phyloP scores from a whole-genome alignment of 2,113 vertebrate genomes.

The Lophura nycthemera region DNA sequence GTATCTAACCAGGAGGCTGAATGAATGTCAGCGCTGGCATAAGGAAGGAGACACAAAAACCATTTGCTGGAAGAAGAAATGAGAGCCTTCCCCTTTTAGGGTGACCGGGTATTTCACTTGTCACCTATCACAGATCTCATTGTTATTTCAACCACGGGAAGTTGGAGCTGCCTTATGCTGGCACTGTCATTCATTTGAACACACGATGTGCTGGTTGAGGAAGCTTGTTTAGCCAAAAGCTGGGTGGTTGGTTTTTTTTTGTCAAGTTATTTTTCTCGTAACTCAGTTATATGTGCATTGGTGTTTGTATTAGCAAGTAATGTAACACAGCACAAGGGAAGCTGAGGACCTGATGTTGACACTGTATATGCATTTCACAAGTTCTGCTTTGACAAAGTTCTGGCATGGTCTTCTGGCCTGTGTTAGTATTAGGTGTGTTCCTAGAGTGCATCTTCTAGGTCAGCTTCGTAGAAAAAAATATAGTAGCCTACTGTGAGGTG shows the following conservation, averaged over 20 bases:
- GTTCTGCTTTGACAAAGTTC: background rate
- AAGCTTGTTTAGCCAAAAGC: background rate
- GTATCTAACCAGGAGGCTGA: background rate
- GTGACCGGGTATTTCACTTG: background rate
- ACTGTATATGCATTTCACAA: background rate
- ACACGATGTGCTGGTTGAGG: background rate
- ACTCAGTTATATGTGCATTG: background rate
- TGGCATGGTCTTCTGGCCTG: background rate
- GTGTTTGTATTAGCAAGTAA: background rate
- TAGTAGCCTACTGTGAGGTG: background rate
- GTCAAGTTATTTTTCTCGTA: background rate
- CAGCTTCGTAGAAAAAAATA: background rate
- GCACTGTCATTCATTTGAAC: background rate
- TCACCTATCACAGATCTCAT: background rate
- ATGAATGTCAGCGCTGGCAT: background rate
- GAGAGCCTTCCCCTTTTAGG: background rate
- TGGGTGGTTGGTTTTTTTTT: background rate
- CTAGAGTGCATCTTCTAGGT: background rate
- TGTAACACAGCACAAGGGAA: background rate
- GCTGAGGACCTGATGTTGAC: background rate
- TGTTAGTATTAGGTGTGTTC: background rate
- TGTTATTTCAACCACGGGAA: background rate
- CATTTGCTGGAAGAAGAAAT: background rate
- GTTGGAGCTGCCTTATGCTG: background rate
- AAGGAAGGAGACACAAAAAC: background rate